Evolutionary conservation across 2,113 vertebrate genomes (phyloP).

Genomic region (Ictalurus punctatus): DNA sequence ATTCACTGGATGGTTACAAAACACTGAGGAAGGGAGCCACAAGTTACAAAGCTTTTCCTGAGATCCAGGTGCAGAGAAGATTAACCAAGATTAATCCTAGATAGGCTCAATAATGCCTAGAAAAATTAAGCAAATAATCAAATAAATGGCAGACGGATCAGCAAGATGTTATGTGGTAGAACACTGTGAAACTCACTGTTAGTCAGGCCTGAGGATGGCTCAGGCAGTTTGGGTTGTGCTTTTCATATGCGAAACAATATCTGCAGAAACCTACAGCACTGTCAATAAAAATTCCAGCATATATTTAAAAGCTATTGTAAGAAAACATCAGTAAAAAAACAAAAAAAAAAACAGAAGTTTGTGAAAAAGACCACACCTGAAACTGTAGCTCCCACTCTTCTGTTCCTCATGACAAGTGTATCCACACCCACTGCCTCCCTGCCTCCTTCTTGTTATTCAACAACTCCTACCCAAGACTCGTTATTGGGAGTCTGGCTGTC

Average conservation of each 20-base stretch:
- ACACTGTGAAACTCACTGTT: not conserved
- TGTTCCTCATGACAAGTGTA: not conserved
- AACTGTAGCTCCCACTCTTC: not conserved
- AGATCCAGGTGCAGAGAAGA: not conserved
- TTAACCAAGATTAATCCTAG: not conserved
- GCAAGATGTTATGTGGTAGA: not conserved
- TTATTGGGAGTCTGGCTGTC: not conserved
- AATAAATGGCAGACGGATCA: conserved; percentile 2
- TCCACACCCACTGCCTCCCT: not conserved
- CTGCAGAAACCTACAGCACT: not conserved
- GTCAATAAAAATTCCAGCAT: not conserved
- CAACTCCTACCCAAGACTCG: not conserved
- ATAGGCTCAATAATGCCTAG: not conserved
- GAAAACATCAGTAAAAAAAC: not conserved
- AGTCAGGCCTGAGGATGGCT: conserved; percentile 12
- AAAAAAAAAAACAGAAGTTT: not conserved
- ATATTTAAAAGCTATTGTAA: not conserved
- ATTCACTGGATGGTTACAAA: not conserved
- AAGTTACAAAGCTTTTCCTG: not conserved
- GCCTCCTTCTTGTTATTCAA: not conserved
- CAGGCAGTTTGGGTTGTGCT: conserved; percentile 7
- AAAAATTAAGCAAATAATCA: not conserved
- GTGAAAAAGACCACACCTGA: not conserved
- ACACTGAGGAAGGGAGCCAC: not conserved
- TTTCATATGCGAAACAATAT: not conserved